Evolutionary conservation across 2,888 invertebrate species (phyloP).

Genomic region (Geophilus truncorum): DNA sequence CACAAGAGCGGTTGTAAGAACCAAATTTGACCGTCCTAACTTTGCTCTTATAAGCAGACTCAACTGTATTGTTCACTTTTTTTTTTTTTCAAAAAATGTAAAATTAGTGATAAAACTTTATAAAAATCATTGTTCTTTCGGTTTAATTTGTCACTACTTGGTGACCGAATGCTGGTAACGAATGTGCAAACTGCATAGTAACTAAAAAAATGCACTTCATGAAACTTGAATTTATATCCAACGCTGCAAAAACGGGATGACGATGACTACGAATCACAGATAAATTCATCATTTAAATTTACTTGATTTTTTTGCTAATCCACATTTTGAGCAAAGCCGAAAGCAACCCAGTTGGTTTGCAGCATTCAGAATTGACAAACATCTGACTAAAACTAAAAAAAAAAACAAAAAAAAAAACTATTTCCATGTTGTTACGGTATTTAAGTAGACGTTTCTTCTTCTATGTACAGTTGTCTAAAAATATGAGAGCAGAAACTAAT

Average conservation of each 20-base stretch:
- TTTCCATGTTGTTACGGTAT: too few species aligned
- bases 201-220: neutral
- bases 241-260: constrained; percentile 3
- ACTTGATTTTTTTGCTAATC: neutral
- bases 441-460: neutral
- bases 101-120: too few species aligned
- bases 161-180: neutral
- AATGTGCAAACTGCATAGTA: neutral
- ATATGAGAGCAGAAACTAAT: neutral
- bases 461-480: constrained; percentile 6
- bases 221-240: neutral
- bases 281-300: neutral
- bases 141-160: too few species aligned
- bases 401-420: neutral
- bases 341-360: neutral
- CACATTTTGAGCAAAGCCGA: constrained; percentile 1
- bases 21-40: too few species aligned
- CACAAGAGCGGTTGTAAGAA: too few species aligned
- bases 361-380: neutral
- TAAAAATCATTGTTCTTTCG: too few species aligned
- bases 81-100: too few species aligned
- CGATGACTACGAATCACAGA: constrained; percentile 12
- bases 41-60: too few species aligned
- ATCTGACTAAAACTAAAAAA: neutral
- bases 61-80: too few species aligned